phyloP scores from a whole-genome alignment of 1,140 invertebrate species.

The Diplogasteroides magnus region DNA sequence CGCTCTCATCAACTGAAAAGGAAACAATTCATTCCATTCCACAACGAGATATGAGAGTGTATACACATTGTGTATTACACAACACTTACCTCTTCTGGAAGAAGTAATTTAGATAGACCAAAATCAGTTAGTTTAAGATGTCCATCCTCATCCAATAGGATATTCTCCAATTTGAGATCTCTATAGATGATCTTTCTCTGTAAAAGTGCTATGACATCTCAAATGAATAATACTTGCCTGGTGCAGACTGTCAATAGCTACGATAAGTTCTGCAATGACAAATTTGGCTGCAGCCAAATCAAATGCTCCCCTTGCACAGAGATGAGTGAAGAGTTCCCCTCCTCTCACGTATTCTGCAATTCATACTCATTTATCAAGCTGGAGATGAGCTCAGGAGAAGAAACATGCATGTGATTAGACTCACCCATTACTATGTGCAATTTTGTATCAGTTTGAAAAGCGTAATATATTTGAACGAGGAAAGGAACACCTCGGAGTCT shows the following conservation, averaged over 20 bases:
- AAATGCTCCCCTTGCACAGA: constrained; percentile 80
- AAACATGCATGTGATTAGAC: constrained; percentile 9
- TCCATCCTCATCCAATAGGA: constrained; percentile 75
- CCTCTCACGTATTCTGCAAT: constrained; percentile 82
- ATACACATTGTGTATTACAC: too few species aligned
- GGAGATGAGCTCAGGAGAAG: constrained; percentile 10
- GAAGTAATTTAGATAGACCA: constrained; percentile 79
- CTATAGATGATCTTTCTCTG: constrained; percentile 86
- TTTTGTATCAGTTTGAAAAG: constrained; percentile 85
- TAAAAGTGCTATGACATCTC: constrained; percentile 35
- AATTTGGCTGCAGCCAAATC: constrained; percentile 75
- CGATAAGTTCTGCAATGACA: constrained; percentile 83
- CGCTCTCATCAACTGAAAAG: constrained; percentile 67
- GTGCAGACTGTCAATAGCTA: constrained; percentile 83
- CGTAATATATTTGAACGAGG: constrained; percentile 83
- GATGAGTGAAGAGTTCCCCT: constrained; percentile 83
- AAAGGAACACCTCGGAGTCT: constrained; percentile 81
- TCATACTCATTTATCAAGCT: constrained; percentile 3
- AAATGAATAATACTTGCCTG: constrained; percentile 62
- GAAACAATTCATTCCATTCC: constrained; percentile 16
- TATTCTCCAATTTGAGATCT: constrained; percentile 86
- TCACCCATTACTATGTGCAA: constrained; percentile 82
- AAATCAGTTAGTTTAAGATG: constrained; percentile 87
- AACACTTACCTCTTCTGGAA: constrained; percentile 36
- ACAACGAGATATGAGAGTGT: constrained; percentile 1